A percentile compares a stretch with the other conserved stretches of the same genome.
These are phyloP conservation scores for Hermaeophaga mercurialis DNA, from an alignment of 2,888 invertebrate species.

Conservation along the genomic window DNA sequence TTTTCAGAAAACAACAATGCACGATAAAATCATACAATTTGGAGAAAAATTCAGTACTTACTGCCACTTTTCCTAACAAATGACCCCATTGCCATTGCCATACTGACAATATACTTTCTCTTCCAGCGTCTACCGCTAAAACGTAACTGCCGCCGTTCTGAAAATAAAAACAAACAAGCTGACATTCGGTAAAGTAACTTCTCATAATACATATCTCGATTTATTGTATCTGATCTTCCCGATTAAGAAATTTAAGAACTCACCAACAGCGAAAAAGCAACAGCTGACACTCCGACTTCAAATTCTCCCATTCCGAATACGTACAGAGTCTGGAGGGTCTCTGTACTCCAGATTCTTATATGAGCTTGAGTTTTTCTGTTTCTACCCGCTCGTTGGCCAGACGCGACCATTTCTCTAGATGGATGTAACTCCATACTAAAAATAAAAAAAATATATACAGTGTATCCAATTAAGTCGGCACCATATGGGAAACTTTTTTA, in stretches of 20 bases:
- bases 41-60: slow-evolving; percentile 61
- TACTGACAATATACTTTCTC: slow-evolving; percentile 87
- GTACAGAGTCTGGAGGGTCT: slow-evolving; percentile 84
- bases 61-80: slow-evolving; percentile 91
- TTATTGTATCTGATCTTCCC: too few species aligned
- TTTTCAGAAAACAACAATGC: too few species aligned
- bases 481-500: too few species aligned
- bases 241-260: too few species aligned
- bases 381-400: slow-evolving; percentile 84
- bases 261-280: slow-evolving; percentile 88
- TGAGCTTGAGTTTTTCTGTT: slow-evolving; percentile 87
- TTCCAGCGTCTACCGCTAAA: slow-evolving; percentile 84
- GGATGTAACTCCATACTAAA: slow-evolving; percentile 86
- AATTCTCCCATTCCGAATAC: slow-evolving; percentile 92
- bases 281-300: slow-evolving; percentile 83
- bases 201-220: too few species aligned
- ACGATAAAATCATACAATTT: not conserved
- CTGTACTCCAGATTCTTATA: slow-evolving; percentile 91
- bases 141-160: slow-evolving; percentile 92
- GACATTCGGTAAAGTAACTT: too few species aligned
- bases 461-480: too few species aligned
- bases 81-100: slow-evolving; percentile 97
- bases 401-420: slow-evolving; percentile 84
- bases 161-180: slow-evolving; percentile 46
- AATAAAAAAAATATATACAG: too few species aligned